phyloP scores from a whole-genome alignment of 2,113 vertebrate species.

The Amazona guildingii region DNA sequence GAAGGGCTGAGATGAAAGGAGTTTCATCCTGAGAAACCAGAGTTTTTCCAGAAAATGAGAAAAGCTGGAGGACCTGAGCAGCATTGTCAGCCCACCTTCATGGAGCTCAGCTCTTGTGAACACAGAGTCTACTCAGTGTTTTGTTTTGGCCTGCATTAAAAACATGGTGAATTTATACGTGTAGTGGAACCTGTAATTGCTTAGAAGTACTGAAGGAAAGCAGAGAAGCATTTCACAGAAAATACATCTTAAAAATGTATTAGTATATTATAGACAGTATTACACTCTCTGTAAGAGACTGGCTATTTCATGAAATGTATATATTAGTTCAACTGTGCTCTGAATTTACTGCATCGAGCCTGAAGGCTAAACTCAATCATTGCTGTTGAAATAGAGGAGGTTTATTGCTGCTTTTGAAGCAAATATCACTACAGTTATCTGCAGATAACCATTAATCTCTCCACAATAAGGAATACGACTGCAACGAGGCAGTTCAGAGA shows the following conservation, averaged over 20 bases:
- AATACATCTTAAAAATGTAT: slow-evolving; percentile 1
- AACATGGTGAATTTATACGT: not conserved
- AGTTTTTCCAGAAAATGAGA: not conserved
- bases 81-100: not conserved
- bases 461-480: not conserved
- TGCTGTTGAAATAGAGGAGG: not conserved
- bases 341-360: not conserved
- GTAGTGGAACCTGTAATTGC: not conserved
- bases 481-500: not conserved
- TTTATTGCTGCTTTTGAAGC: not conserved
- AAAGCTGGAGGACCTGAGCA: not conserved
- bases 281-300: not conserved
- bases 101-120: not conserved
- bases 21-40: not conserved
- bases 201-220: not conserved
- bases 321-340: not conserved
- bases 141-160: not conserved
- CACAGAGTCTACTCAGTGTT: not conserved
- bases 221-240: not conserved
- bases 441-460: not conserved
- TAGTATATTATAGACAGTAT: not conserved
- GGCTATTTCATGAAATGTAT: not conserved
- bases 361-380: not conserved
- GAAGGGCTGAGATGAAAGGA: not conserved
- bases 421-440: not conserved